Evolutionary conservation across 2,888 invertebrate species (phyloP).

Genomic region (Mesoligia furuncula): DNA sequence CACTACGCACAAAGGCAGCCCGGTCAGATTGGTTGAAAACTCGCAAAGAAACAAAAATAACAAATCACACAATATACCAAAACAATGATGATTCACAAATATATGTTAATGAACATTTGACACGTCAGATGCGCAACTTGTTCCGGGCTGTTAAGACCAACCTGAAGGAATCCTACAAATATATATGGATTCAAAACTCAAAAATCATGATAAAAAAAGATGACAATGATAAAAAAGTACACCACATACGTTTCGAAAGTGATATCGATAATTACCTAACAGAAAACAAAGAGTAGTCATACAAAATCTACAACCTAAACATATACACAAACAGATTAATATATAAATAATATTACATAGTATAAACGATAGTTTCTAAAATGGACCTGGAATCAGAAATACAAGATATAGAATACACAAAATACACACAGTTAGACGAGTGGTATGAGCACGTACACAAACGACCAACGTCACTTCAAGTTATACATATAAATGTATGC

Average conservation of each 20-base stretch:
- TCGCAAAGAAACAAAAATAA: background rate
- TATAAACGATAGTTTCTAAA: too few relatives aligned
- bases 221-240: background rate
- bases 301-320: background rate
- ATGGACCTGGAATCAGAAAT: background rate
- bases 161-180: background rate
- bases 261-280: background rate
- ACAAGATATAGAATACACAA: slow-evolving; percentile 5
- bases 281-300: background rate
- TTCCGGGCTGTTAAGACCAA: slow-evolving; percentile 1
- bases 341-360: too few relatives aligned
- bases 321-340: too few relatives aligned
- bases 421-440: background rate
- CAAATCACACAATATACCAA: background rate
- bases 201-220: background rate
- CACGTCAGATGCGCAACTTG: background rate
- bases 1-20: background rate
- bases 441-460: slow-evolving; percentile 2
- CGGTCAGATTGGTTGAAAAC: slow-evolving; percentile 5
- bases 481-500: background rate
- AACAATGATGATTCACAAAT: background rate
- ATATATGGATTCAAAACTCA: background rate
- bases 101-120: background rate
- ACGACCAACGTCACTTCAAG: background rate
- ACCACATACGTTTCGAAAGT: background rate